Conservation (phyloP, 2,113 vertebrate species). For the Malurus melanocephalus region DNA sequence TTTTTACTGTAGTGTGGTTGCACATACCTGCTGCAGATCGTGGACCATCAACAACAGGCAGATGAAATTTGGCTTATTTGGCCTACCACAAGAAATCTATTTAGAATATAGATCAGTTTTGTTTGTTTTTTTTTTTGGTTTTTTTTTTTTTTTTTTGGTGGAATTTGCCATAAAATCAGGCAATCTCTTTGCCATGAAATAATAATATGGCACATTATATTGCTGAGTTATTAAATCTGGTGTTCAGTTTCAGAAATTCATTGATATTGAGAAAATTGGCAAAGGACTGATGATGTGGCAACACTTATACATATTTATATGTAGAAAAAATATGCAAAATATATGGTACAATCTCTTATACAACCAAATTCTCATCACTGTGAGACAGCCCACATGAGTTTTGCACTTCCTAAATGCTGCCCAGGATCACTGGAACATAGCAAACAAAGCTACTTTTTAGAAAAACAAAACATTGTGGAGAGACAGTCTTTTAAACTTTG, state of each 20-base stretch:
- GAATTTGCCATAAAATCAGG: neutral
- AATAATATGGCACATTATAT: neutral
- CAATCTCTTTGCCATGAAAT: neutral
- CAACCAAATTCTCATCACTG: neutral
- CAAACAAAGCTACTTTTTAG: neutral
- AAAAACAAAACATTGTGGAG: neutral
- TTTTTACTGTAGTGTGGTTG: neutral
- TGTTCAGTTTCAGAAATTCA: constrained; percentile 10
- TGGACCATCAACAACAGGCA: neutral
- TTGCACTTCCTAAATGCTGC: neutral
- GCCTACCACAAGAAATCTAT: neutral
- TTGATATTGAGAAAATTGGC: constrained; percentile 14
- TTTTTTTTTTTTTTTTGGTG: no score
- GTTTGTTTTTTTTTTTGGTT: neutral
- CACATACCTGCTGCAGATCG: neutral
- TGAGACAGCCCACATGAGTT: neutral
- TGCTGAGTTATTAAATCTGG: neutral
- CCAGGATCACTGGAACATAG: neutral
- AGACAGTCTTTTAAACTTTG: neutral
- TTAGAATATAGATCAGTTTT: neutral
- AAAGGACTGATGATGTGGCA: neutral
- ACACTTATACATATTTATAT: neutral
- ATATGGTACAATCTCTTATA: neutral
- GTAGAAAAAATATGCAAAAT: neutral
- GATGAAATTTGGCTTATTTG: neutral